Base-by-base conservation (phyloP, 1,140 invertebrate genomes). In the Bombus superbus region DNA sequence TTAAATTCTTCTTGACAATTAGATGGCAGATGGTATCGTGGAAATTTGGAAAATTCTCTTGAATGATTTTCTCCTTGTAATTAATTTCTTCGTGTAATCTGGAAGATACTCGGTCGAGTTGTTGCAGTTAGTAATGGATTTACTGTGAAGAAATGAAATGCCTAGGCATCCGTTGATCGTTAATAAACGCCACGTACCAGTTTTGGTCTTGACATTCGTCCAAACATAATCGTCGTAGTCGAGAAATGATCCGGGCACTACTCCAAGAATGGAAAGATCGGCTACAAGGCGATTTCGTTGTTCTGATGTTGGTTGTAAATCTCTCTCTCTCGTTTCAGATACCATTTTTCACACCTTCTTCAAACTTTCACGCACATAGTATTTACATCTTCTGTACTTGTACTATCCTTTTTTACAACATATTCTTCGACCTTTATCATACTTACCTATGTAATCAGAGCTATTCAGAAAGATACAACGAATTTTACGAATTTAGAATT, bases 121-220 rank as follows among this genome's bases (percentile, higher is more conserved):
- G 25, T 25, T 28, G 11, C 32, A 10, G 22, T 71, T 71, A 40
- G 22, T n/a, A 40, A 40, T 28, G 25, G 25, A 13, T 71, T 71
- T 71, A 13, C 11, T 5, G 28, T 13, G 38, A 40, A 40, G 32
- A 38, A 64, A 28, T 22, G 15, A 47, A 66, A 64, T 74, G 35
- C 22, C 40, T 35, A 59, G 68, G 11, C 5, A 69, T 9, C 32
- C 22, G 15, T 32, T 11, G 38, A 38, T 66, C 42, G 71, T 76
- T 76, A 68, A 76, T 66, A 71, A 83, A 57, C 62, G 66, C 13
- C 62, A 15, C 11, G 76, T 32, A 59, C 73, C 74, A 78, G 13
- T 71, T 79, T 86, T 86, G 71, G 64, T 71, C 82, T 85, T 81
- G 53, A 72, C 35, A 86, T 84, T 83, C 88, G 86, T 87, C 85